Conservation (phyloP, 2,113 vertebrate species). For the Gasterosteus aculeatus region DNA sequence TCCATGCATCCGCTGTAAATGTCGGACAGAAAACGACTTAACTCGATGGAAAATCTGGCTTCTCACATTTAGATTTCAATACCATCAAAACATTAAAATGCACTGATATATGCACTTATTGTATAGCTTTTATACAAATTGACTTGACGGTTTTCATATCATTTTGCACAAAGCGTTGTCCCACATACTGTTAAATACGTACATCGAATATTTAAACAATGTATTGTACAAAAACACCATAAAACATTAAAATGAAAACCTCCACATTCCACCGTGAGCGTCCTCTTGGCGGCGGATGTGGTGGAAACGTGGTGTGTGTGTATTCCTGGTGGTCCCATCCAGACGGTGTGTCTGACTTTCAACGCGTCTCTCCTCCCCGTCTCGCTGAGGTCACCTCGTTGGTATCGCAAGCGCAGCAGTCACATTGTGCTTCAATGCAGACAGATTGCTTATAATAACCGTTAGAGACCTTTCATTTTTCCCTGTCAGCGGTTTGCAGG, state of each 20-base stretch:
- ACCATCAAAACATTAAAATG: neutral
- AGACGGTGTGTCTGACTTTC: slow-evolving; percentile 78
- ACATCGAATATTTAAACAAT: slow-evolving; percentile 1
- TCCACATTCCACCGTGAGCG: slow-evolving; percentile 1
- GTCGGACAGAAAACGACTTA: neutral
- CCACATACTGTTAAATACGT: neutral
- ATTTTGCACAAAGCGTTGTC: neutral
- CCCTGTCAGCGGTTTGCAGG: slow-evolving; percentile 83
- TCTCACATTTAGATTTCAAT: neutral
- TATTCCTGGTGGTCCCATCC: slow-evolving; percentile 72
- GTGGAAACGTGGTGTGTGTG: slow-evolving; percentile 27
- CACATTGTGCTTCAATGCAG: slow-evolving; percentile 81
- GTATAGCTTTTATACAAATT: neutral
- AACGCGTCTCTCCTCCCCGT: slow-evolving; percentile 68
- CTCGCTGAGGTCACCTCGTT: slow-evolving; percentile 80
- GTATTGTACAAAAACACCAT: neutral
- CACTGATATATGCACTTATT: neutral
- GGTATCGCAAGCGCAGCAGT: slow-evolving; percentile 85
- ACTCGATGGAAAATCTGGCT: neutral
- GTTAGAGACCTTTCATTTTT: slow-evolving; percentile 86
- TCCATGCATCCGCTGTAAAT: neutral
- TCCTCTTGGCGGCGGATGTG: slow-evolving; percentile 39
- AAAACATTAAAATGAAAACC: neutral
- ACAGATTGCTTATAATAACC: slow-evolving; percentile 86
- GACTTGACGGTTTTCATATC: neutral